A percentile compares a stretch with the other conserved stretches of the same genome.
Conservation (phyloP, 2,888 invertebrate genomes). For the Hermaeophaga mercurialis region DNA sequence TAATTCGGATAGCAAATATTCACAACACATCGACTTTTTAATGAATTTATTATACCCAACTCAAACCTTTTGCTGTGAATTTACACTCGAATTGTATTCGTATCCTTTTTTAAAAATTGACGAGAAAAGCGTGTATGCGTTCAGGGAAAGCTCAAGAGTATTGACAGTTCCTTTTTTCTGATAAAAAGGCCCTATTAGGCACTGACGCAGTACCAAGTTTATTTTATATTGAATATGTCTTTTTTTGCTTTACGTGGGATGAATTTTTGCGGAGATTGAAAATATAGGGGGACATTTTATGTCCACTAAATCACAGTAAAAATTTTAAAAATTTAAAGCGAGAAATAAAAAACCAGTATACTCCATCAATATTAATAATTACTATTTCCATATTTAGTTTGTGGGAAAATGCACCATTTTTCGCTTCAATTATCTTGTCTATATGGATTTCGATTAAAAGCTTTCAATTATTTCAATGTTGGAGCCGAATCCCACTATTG, state of each 20-base stretch:
- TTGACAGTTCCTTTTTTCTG: slow-evolving; percentile 10
- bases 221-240: slow-evolving; percentile 3
- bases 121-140: slow-evolving; percentile 3
- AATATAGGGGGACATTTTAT: slow-evolving; percentile 2
- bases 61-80: slow-evolving; percentile 3
- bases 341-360: too few species aligned
- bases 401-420: too few species aligned
- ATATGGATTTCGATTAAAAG: too few species aligned
- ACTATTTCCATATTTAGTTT: too few species aligned
- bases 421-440: too few species aligned
- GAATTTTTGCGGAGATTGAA: too few species aligned
- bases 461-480: too few species aligned
- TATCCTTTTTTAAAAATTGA: slow-evolving; percentile 8
- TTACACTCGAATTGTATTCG: slow-evolving; percentile 5
- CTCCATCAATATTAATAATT: too few species aligned
- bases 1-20: not conserved
- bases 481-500: too few species aligned
- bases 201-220: not conserved
- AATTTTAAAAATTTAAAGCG: too few species aligned
- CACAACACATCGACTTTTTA: slow-evolving; percentile 1
- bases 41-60: slow-evolving; percentile 4
- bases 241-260: not conserved
- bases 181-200: slow-evolving; percentile 5
- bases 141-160: slow-evolving; percentile 4
- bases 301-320: too few species aligned